Percentiles rank a stretch among this genome's conserved stretches.
These are phyloP conservation scores for Lacerta agilis DNA, from an alignment of 2,797 vertebrate genomes.

Conservation along the genomic window DNA sequence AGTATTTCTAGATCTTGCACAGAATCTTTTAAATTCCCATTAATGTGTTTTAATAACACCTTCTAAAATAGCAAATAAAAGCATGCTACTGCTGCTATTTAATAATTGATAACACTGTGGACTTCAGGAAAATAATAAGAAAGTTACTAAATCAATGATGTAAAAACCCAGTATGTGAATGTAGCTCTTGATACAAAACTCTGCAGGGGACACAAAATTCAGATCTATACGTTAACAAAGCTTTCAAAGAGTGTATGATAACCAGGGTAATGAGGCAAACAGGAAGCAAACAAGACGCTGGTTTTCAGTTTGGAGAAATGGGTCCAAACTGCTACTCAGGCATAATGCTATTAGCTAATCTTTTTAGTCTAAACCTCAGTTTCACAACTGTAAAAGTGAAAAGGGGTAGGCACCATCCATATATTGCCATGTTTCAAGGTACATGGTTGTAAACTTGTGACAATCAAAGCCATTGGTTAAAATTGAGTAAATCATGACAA, in stretches of 20 bases:
- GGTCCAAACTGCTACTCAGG: not conserved
- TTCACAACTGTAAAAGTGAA: not conserved
- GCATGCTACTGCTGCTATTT: not conserved
- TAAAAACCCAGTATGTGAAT: not conserved
- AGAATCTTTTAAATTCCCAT: conserved; percentile 13
- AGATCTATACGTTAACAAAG: not conserved
- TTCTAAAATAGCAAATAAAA: not conserved
- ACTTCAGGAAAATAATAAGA: conserved; percentile 47
- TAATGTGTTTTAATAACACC: conserved; percentile 28
- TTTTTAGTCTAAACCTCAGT: not conserved
- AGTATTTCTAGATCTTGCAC: not conserved
- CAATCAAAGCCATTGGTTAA: not conserved
- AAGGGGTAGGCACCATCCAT: not conserved
- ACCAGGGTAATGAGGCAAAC: not conserved
- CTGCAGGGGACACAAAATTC: not conserved
- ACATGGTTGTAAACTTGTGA: not conserved
- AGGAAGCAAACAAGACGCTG: not conserved
- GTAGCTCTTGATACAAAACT: not conserved
- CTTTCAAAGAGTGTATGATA: not conserved
- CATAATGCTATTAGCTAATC: not conserved
- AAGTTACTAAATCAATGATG: not conserved
- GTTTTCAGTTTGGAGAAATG: not conserved
- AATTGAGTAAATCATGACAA: not conserved
- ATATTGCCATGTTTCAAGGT: not conserved
- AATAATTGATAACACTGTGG: conserved; percentile 49